Evolutionary conservation across 2,797 vertebrate species (phyloP), one percentile per base, ranked within the genome.

Genomic region (Falco columbarius): DNA sequence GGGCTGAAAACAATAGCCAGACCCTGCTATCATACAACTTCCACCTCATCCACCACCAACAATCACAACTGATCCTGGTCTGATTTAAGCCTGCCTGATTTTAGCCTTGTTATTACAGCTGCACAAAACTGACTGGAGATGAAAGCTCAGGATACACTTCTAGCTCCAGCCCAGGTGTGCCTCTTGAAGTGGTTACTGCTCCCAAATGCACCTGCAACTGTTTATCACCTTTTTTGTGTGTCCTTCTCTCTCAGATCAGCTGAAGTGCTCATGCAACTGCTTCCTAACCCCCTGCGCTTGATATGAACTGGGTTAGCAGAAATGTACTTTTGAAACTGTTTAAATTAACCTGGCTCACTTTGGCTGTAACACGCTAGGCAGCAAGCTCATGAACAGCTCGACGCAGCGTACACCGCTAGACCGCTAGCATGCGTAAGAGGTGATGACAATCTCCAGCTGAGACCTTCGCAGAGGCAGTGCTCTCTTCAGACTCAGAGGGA

Each of bases 161-260:
- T 84, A 86, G 49, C 58, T 90, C 88, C 92, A 96, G 86, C 80
- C 36, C 36, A 36, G 36, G 36, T 92, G 90, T 47, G 83, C 62
- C 55, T 42, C 89, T 40, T 40, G 66, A 81, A 84, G 88, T 47
- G 27, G 11, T 75, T 70, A 40, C 49, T 68, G 7, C 90, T 93
- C 86, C 93, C 88, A 79, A 47, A 81, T 40, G 73, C 86, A 92
- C 93, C 95, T 86, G 81, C 73, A 79, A n/a, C 54, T 84, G 32
- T 89, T 96, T 44, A 59, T 73, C 86, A 81, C 73, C 80, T 94
- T 83, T 29, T 54, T 75, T 3, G 0, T 12, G 4, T 68, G 86
- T 74, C 89, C 81, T 77, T 19, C 61, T 75, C 86, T 76, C 3
- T 0, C 38, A 3, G 8, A 75, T 77, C 70, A 79, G 32, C 52